Evolutionary conservation across 2,888 invertebrate genomes (phyloP), one percentile per base, ranked within the genome.

Genomic region (Cephus sareptanus): DNA sequence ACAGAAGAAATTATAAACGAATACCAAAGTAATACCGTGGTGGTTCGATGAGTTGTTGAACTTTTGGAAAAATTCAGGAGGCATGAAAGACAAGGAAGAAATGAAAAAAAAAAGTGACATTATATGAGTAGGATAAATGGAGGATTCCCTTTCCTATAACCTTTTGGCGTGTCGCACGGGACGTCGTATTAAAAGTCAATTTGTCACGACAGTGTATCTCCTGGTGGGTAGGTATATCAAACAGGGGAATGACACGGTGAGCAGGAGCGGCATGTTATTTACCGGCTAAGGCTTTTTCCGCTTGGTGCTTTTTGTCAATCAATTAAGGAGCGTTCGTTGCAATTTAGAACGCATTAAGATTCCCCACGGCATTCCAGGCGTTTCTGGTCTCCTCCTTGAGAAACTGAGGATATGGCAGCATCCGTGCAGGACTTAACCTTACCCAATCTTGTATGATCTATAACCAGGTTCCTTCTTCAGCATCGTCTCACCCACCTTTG

Each of bases 261-360:
- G 76, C 23, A 23, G 56, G 31, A 56, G 34, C 78, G 40, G 68
- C 78, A 75, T 76, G 78, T 78, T 75, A 76, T 71, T 77, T 74
- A 75, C 78, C 78, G 75, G 15, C 40, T 40, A 15, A 13, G 69
- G 75, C 75, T 83, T 85, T 85, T 86, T 84, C 82, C 81, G 80
- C 76, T 74, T 40, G 80, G 76, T 76, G 78, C 78, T 87, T 87
- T 87, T 85, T 83, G 83, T 86, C 87, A 85, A 87, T 88, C 87
- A 88, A 88, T 88, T 87, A 88, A 86, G 84, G 78, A 79, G 82
- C 85, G 82, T 81, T 76, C 80, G 82, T 75, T 83, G 85, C 84
- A 85, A 88, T 88, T 88, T 85, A 84, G 85, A 88, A 87, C 85
- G 86, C 87, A 85, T 87, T 85, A 85, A 86, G 85, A 81, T 80